A percentile compares a stretch with the other conserved stretches of the same genome.
Conservation (phyloP, 2,797 vertebrate species). For the Lepus oiostolus region DNA sequence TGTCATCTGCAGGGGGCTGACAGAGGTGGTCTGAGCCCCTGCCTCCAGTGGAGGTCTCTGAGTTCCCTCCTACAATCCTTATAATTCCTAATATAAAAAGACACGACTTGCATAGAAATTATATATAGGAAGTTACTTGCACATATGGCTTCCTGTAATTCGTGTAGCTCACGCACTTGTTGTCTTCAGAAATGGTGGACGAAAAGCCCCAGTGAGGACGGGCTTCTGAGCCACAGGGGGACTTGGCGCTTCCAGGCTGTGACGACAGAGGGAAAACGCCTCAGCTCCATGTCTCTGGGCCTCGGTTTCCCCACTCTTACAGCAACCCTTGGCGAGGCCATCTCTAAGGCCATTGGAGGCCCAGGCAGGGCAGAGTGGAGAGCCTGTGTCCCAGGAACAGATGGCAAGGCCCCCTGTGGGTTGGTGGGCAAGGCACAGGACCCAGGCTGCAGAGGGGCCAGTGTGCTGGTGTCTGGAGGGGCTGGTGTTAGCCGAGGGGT, state of each 20-base stretch:
- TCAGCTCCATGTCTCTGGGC: not conserved
- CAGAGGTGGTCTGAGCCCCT: no score
- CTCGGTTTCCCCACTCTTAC: not conserved
- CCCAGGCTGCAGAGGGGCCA: not conserved
- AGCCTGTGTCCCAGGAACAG: no score
- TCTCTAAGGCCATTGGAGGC: not conserved
- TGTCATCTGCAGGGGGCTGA: not conserved
- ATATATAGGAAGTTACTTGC: not conserved
- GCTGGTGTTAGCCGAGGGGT: not conserved
- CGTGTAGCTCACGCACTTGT: not conserved
- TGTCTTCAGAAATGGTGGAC: not conserved
- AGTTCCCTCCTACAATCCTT: not conserved
- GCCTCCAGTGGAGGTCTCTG: not conserved
- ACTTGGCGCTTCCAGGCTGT: rapidly evolving
- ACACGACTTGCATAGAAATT: not conserved
- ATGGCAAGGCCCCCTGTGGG: not conserved
- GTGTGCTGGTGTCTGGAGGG: not conserved
- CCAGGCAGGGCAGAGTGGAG: no score
- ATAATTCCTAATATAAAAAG: not conserved
- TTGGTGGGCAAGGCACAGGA: no score
- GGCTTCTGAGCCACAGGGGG: not conserved
- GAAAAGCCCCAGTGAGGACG: not conserved
- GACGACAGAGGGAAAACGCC: no score
- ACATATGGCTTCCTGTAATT: not conserved
- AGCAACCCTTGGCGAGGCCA: not conserved